Evolutionary conservation across 1,140 invertebrate species (phyloP), one percentile per base, ranked within the genome.

Genomic region (Orchesella cincta): DNA sequence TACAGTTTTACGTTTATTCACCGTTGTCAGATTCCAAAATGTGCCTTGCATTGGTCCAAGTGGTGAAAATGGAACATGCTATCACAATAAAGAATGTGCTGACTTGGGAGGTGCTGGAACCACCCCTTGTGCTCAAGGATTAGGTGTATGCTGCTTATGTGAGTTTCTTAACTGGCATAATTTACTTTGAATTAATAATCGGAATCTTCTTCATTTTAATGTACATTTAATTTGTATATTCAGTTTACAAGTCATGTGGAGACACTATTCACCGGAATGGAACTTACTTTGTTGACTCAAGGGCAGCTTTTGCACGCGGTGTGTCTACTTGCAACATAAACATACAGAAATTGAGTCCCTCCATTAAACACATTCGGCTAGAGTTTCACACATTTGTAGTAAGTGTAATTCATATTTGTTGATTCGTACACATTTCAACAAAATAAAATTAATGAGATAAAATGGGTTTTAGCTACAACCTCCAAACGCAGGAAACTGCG

Each of bases 221-320:
- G 39, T 18, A 46, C 39, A 23, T 18, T n/a, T 57, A 23, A 57
- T 23, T n/a, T 31, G 29, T 67, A 31, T 33, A 12, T 80, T 70
- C 75, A 93, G 92, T 93, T 84, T 88, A 91, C 80, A 88, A 88
- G 79, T 86, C 88, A 0, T 93, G 92, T 81, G 91, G 92, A 2
- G 86, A 87, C 12, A 88, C 88, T 0, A 91, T 92, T 0, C 88
- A 88, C 28, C 86, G 90, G 54, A 94, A 94, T 82, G 93, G 93
- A 76, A 94, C 93, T 0, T 94, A 94, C 83, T 95, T 94, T 84
- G 89, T 90, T 1, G 94, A 91, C 85, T 89, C 89, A 0, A 89
- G 88, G 1, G 92, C 92, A 0, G 87, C 86, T 1, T 87, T 90
- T 0, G 78, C 82, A 1, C 83, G 81, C 1, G 81, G 83, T n/a